Percentiles rank a stretch among this genome's conserved stretches.
Evolutionary conservation across 2,113 vertebrate species (phyloP).

Genomic region (Ornithorhynchus anatinus): DNA sequence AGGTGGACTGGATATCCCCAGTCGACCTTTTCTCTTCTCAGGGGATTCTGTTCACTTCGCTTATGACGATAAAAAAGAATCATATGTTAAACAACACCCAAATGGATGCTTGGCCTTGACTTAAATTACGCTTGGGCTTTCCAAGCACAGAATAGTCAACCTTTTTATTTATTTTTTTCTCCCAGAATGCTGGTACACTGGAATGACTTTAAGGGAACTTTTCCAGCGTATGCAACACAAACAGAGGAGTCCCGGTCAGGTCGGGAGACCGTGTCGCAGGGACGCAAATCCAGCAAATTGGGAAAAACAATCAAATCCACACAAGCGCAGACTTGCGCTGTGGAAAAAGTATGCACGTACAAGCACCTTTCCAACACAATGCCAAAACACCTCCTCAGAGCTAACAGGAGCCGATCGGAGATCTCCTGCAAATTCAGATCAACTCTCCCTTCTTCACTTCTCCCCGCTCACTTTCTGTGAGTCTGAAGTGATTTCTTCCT

Average conservation of each 20-base stretch:
- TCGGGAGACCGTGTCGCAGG: constrained; percentile 43
- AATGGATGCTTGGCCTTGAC: too few species aligned
- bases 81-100: too few species aligned
- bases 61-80: too few species aligned
- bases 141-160: too few species aligned
- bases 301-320: constrained; percentile 48
- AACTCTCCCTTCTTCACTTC: neutral
- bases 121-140: too few species aligned
- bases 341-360: constrained; percentile 66
- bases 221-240: constrained; percentile 23
- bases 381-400: constrained; percentile 59
- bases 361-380: constrained; percentile 64
- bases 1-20: too few species aligned
- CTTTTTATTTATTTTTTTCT: too few species aligned
- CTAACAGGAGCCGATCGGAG: constrained; percentile 57
- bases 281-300: constrained; percentile 56
- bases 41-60: too few species aligned
- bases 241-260: constrained; percentile 22
- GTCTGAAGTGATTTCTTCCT: too few species aligned
- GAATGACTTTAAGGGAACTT: constrained; percentile 3
- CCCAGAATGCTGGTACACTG: too few species aligned
- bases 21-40: too few species aligned
- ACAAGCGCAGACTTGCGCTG: constrained; percentile 59
- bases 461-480: too few species aligned
- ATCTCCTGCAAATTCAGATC: constrained; percentile 58